phyloP scores from a whole-genome alignment of 1,140 invertebrate genomes.

The Microplitis demolitor region DNA sequence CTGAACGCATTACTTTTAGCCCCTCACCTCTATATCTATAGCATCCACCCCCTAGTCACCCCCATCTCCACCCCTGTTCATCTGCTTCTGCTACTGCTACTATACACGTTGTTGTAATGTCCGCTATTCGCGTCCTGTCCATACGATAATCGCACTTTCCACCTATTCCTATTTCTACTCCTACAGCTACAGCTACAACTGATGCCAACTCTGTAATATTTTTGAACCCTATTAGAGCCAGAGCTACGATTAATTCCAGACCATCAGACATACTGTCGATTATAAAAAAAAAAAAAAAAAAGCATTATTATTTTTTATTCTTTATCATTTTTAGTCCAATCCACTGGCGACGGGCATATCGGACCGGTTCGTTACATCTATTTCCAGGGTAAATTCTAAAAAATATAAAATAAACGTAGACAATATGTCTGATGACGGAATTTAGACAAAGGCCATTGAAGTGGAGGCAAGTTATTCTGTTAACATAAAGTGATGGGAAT shows the following conservation, averaged over 20 bases:
- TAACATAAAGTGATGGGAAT: background rate
- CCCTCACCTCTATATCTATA: background rate
- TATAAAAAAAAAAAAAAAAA: background rate
- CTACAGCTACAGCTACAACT: background rate
- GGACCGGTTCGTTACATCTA: no score
- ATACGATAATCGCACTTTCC: slow-evolving; percentile 24
- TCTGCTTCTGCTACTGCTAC: background rate
- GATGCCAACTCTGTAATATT: slow-evolving; percentile 23
- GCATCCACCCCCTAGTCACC: background rate
- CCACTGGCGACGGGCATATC: no score
- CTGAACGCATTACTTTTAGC: slow-evolving; percentile 58
- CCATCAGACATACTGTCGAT: slow-evolving; percentile 27
- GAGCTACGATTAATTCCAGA: slow-evolving; percentile 7
- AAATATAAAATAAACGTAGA: no score
- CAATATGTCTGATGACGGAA: no score
- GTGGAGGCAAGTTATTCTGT: background rate
- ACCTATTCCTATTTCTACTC: background rate
- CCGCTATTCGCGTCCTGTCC: slow-evolving; percentile 3
- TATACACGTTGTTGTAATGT: background rate
- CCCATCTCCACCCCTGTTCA: background rate
- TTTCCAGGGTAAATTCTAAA: no score
- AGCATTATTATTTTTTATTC: background rate
- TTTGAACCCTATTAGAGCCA: slow-evolving; percentile 17
- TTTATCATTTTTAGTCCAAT: background rate
- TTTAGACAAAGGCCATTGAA: background rate